Percentiles rank a stretch among this genome's conserved stretches.
phyloP scores from a whole-genome alignment of 1,140 invertebrate genomes.

The Panagrolaimus sp. region DNA sequence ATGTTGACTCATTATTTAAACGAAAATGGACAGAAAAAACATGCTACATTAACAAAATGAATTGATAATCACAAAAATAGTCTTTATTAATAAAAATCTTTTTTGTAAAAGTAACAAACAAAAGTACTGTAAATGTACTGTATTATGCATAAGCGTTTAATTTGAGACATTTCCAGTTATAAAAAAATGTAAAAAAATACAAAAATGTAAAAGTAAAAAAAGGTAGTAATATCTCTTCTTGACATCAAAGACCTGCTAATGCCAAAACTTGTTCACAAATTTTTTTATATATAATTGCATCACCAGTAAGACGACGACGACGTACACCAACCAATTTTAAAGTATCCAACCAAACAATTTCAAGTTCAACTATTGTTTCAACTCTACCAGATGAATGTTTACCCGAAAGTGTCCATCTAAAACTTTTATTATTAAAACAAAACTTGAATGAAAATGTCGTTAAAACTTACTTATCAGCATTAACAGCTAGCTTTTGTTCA shows the following conservation, averaged over 20 bases:
- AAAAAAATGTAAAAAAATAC: not conserved
- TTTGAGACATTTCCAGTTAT: constrained; percentile 10
- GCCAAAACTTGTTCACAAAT: constrained; percentile 76
- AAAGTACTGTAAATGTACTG: too few relatives aligned
- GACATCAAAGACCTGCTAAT: constrained; percentile 58
- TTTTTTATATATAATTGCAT: constrained; percentile 77
- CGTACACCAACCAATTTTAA: constrained; percentile 67
- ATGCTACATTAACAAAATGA: too few relatives aligned
- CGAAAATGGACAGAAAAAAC: too few relatives aligned
- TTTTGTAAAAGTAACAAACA: too few relatives aligned
- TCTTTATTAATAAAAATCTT: too few relatives aligned
- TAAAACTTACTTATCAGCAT: constrained; percentile 43
- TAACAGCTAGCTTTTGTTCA: constrained; percentile 61
- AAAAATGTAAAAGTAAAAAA: constrained; percentile 7
- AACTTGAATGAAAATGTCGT: not conserved
- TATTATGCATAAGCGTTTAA: not conserved
- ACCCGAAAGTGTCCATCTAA: constrained; percentile 44
- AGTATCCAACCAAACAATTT: constrained; percentile 67
- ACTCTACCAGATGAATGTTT: constrained; percentile 20
- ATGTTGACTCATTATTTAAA: too few relatives aligned
- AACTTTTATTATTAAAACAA: constrained; percentile 8
- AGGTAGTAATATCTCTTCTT: not conserved
- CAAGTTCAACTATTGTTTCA: constrained; percentile 71
- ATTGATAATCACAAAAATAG: too few relatives aligned
- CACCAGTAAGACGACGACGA: constrained; percentile 73